These are phyloP conservation scores for Nanorana parkeri DNA, from an alignment of 2,113 vertebrate genomes.

Conservation along the genomic window DNA sequence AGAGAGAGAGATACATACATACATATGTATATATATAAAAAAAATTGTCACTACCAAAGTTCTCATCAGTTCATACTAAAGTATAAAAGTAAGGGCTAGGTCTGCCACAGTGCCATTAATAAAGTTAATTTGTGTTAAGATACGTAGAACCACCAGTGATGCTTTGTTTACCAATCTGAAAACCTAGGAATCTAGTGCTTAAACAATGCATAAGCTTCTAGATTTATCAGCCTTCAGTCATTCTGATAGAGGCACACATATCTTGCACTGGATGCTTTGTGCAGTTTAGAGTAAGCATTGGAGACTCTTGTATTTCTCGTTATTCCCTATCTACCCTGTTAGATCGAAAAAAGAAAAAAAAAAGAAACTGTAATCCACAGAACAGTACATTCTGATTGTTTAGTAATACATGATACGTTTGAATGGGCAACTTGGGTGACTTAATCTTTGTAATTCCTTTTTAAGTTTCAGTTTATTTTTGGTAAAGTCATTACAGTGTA, in stretches of 20 bases:
- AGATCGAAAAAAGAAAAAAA: constrained; percentile 53
- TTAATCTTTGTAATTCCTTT: constrained; percentile 14
- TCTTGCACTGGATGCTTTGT: constrained; percentile 64
- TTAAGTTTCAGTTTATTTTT: constrained; percentile 61
- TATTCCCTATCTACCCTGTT: constrained; percentile 59
- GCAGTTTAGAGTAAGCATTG: constrained; percentile 65
- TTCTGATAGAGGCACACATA: constrained; percentile 68
- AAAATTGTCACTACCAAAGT: constrained; percentile 87
- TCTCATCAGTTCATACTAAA: constrained; percentile 87
- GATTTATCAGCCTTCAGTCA: constrained; percentile 64
- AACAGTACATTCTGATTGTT: constrained; percentile 70
- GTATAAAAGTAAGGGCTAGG: constrained; percentile 85
- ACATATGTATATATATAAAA: constrained; percentile 76
- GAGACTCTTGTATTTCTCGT: constrained; percentile 61
- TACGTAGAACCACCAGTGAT: constrained; percentile 79
- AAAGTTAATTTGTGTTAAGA: constrained; percentile 74
- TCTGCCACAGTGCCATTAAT: constrained; percentile 78
- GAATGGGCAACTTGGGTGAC: constrained; percentile 58
- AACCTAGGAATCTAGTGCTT: constrained; percentile 77
- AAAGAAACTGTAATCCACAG: constrained; percentile 57
- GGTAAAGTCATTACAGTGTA: constrained; percentile 75
- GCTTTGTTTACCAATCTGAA: constrained; percentile 74
- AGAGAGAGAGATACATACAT: constrained; percentile 81
- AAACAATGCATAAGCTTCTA: constrained; percentile 64
- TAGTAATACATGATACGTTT: constrained; percentile 63